Base-by-base conservation (phyloP, 2,888 invertebrate species). In the Eremobia ochroleuca region DNA sequence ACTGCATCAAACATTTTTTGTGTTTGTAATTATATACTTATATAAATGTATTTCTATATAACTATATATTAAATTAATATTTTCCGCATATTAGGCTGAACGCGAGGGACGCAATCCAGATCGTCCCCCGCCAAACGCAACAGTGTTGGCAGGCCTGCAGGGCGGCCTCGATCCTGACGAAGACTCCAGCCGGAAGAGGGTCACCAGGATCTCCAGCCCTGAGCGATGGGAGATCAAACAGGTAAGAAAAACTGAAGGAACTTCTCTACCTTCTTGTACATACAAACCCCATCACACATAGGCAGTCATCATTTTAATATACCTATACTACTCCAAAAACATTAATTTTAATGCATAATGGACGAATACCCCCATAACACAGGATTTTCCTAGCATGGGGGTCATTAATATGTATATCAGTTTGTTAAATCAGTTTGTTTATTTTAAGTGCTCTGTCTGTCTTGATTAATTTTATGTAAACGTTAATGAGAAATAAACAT, bases 201-300 rank as follows among this genome's bases (percentile, higher is more conserved):
- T 99, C 71, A 99, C 99, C 52, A 97, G 99, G 82, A 98, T 99
- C 82, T 99, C 99, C 0, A 99, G 99, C 68, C 99, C 99, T 0
- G 99, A 99, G 94, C 97, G 98, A 72, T 99, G 99, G 99, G 99
- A 99, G 96, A 98, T 99, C 85, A 99, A 99, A 92, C 99, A 99
- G 96, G 98, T 97, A 92, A 34, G 25, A 11, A 0, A 58, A 55
- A 49, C 18, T n/a, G 4, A 25, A 13, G 13, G 4, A 40, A 2
- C 2, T 46, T 31, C 3, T 28, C 4, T 1, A 6, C 3, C 8
- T 43, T 34, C 34, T 59, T 13, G 25, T n/a, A n/a, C n/a, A n/a
- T n/a, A n/a, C n/a, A n/a, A n/a, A n/a, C n/a, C n/a, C n/a, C n/a
- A n/a, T n/a, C n/a, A n/a, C n/a, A n/a, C n/a, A n/a, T n/a, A n/a